Conservation (phyloP, 2,113 vertebrate genomes). For the Papio anubis region DNA sequence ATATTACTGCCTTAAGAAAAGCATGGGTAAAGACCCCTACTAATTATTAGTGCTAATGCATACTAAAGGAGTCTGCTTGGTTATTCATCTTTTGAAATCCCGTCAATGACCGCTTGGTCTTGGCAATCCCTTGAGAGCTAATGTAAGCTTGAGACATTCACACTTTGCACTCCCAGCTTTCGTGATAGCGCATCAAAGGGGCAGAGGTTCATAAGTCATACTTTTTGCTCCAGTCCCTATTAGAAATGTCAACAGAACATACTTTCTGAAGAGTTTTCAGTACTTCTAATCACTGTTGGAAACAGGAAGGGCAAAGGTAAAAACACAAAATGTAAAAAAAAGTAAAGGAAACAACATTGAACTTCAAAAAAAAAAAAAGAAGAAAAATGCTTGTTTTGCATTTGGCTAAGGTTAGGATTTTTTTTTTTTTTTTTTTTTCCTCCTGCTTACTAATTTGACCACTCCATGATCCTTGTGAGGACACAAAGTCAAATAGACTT, state of each 20-base stretch:
- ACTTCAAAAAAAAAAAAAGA: conserved; percentile 30
- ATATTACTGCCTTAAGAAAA: conserved; percentile 14
- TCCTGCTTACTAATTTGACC: conserved; percentile 38
- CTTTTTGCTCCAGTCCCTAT: conserved; percentile 48
- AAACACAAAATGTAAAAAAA: background rate
- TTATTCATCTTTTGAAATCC: conserved; percentile 55
- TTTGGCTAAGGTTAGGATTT: conserved; percentile 31
- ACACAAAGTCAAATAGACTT: conserved; percentile 58
- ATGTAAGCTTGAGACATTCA: conserved; percentile 33
- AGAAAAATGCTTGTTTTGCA: conserved; percentile 61
- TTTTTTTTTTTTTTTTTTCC: background rate
- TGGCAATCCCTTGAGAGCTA: conserved; percentile 28
- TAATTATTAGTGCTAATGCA: conserved; percentile 37
- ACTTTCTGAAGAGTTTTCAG: conserved; percentile 69
- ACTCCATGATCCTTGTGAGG: conserved; percentile 26
- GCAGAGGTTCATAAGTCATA: conserved; percentile 65
- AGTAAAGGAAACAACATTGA: conserved; percentile 58
- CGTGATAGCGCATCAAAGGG: conserved; percentile 68
- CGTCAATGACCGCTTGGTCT: background rate
- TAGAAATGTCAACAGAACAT: conserved; percentile 71
- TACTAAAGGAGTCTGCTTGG: background rate
- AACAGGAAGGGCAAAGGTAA: conserved; percentile 77
- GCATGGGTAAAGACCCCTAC: background rate
- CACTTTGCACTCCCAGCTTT: background rate
- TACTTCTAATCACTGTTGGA: conserved; percentile 69